These are phyloP conservation scores for Melanocharis versteri DNA, from an alignment of 2,113 vertebrate genomes.

Conservation along the genomic window DNA sequence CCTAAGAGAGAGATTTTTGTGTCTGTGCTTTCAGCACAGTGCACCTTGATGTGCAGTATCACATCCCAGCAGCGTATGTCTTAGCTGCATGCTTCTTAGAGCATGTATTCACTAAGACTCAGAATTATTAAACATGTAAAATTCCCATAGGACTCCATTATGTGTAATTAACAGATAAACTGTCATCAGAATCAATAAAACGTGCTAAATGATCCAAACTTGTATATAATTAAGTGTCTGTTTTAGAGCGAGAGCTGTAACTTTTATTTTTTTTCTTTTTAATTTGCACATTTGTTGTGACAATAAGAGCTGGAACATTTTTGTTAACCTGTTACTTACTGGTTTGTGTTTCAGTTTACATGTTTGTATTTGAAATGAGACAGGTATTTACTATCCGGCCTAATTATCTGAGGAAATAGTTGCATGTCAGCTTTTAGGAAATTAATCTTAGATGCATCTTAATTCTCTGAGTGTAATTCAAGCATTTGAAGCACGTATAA, in stretches of 20 bases:
- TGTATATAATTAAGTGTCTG: conserved; percentile 79
- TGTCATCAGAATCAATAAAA: conserved; percentile 83
- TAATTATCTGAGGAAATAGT: conserved; percentile 23
- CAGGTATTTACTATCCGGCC: not conserved
- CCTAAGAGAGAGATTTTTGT: not conserved
- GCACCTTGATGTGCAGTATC: conserved; percentile 55
- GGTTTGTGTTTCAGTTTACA: conserved; percentile 4
- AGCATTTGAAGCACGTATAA: not conserved
- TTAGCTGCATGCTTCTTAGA: conserved; percentile 62
- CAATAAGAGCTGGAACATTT: conserved; percentile 47
- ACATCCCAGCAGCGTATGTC: conserved; percentile 65
- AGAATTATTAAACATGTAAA: conserved; percentile 76
- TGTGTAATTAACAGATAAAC: conserved; percentile 82
- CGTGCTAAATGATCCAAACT: conserved; percentile 80
- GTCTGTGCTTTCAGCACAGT: not conserved
- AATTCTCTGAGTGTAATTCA: not conserved
- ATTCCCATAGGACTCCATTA: conserved; percentile 76
- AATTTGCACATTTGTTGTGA: conserved; percentile 67
- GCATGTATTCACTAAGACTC: conserved; percentile 61
- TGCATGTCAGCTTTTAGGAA: not conserved
- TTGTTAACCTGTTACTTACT: conserved; percentile 68
- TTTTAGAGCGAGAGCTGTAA: conserved; percentile 63
- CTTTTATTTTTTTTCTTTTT: conserved; percentile 42
- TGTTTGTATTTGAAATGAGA: not conserved
- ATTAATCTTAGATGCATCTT: not conserved